Evolutionary conservation across 2,113 vertebrate genomes (phyloP).

Genomic region (Pyxicephalus adspersus): DNA sequence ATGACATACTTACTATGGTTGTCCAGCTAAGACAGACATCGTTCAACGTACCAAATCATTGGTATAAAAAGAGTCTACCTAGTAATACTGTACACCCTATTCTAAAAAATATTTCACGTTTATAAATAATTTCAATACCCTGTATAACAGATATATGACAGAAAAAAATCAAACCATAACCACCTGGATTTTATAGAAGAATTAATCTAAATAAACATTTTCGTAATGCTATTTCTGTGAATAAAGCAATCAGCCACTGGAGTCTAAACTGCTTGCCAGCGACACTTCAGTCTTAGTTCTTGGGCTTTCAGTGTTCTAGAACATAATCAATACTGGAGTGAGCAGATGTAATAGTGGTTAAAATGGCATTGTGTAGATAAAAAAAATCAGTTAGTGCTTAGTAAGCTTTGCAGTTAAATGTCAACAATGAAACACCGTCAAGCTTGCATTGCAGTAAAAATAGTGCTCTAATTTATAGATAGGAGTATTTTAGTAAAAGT

Average conservation of each 20-base stretch:
- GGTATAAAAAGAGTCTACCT: no score
- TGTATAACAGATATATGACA: no score
- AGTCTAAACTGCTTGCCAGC: conserved; percentile 20
- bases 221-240: not conserved
- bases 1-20: no score
- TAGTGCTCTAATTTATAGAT: no score
- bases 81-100: no score
- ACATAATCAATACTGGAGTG: conserved; percentile 33
- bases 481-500: no score
- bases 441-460: not conserved
- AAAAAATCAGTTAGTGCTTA: conserved; percentile 44
- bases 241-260: conserved; percentile 1
- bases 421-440: conserved; percentile 22
- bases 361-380: conserved; percentile 16
- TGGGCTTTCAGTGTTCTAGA: conserved; percentile 26
- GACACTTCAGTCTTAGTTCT: conserved; percentile 12
- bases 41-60: no score
- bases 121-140: no score
- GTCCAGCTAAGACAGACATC: no score
- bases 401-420: conserved; percentile 34
- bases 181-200: not conserved
- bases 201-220: not conserved
- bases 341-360: conserved; percentile 25
- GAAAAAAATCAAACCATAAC: not conserved
- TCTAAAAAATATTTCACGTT: no score